phyloP scores from a whole-genome alignment of 1,140 invertebrate genomes.

The Penaeus vannamei region DNA sequence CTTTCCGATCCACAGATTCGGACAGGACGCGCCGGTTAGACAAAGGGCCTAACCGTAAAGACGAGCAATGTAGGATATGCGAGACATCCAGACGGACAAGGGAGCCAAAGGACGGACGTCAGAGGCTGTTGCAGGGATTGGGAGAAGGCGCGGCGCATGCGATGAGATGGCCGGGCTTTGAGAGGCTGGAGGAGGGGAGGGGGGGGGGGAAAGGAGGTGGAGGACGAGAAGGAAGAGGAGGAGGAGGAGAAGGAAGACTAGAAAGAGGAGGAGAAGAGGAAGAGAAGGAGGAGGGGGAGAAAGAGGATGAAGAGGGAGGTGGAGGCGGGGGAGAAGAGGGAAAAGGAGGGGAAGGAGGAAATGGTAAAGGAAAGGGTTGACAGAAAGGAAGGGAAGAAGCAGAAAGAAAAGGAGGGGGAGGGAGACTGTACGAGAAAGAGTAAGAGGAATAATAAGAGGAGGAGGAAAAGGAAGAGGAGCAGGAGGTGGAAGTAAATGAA shows the following conservation, averaged over 20 bases:
- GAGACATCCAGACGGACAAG: too few species aligned
- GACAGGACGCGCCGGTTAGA: too few species aligned
- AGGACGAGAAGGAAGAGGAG: slow-evolving; percentile 17
- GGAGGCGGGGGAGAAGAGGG: background rate
- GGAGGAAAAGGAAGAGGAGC: background rate
- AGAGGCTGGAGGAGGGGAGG: slow-evolving; percentile 6
- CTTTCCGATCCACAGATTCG: background rate
- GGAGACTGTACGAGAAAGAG: background rate
- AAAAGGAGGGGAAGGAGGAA: background rate
- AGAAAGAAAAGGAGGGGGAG: slow-evolving; percentile 11
- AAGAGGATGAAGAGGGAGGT: background rate
- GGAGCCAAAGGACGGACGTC: background rate
- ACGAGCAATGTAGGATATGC: too few species aligned
- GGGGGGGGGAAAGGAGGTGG: slow-evolving; percentile 7
- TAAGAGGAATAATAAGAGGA: background rate
- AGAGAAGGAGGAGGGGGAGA: background rate
- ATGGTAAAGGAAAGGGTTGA: background rate
- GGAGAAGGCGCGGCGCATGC: slow-evolving; percentile 40
- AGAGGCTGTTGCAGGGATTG: slow-evolving; percentile 37
- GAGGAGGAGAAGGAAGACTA: background rate
- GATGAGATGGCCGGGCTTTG: slow-evolving; percentile 51
- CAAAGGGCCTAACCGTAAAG: too few species aligned
- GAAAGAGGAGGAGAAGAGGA: background rate
- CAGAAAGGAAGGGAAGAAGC: background rate
- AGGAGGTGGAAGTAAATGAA: background rate